Percentiles rank a stretch among this genome's conserved stretches.
Evolutionary conservation across 2,113 vertebrate genomes (phyloP).

Genomic region (Pseudorhombus dupliciocellatus): DNA sequence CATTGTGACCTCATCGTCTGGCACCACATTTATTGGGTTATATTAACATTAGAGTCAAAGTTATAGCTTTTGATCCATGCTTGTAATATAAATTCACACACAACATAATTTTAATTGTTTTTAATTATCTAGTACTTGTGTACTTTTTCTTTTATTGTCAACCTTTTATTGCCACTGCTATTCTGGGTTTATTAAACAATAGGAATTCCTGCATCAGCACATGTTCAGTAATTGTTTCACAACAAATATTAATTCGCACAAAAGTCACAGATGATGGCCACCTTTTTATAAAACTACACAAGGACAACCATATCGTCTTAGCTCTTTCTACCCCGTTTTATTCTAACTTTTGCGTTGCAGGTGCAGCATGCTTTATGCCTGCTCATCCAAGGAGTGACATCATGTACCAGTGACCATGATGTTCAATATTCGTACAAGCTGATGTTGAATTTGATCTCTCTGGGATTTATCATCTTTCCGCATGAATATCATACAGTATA

Average conservation of each 20-base stretch:
- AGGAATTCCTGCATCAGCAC: too few species aligned
- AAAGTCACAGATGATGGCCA: too few species aligned
- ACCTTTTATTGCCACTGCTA: too few species aligned
- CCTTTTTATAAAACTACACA: too few species aligned
- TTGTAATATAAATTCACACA: slow-evolving; percentile 1
- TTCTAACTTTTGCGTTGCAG: background rate
- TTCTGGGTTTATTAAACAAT: too few species aligned
- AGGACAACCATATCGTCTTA: too few species aligned
- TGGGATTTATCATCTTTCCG: background rate
- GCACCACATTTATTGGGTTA: background rate
- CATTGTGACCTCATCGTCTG: background rate
- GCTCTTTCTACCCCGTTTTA: too few species aligned
- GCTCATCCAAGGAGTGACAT: too few species aligned
- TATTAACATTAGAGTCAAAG: background rate
- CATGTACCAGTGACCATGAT: background rate
- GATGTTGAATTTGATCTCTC: background rate
- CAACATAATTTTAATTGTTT: background rate
- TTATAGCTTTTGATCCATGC: background rate
- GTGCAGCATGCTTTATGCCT: background rate
- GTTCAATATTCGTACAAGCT: too few species aligned
- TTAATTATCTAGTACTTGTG: background rate
- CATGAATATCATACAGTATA: background rate
- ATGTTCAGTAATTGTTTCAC: too few species aligned
- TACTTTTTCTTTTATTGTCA: background rate
- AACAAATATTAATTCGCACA: too few species aligned